Conservation (phyloP, 2,888 invertebrate genomes). For the Notodonta ziczac region DNA sequence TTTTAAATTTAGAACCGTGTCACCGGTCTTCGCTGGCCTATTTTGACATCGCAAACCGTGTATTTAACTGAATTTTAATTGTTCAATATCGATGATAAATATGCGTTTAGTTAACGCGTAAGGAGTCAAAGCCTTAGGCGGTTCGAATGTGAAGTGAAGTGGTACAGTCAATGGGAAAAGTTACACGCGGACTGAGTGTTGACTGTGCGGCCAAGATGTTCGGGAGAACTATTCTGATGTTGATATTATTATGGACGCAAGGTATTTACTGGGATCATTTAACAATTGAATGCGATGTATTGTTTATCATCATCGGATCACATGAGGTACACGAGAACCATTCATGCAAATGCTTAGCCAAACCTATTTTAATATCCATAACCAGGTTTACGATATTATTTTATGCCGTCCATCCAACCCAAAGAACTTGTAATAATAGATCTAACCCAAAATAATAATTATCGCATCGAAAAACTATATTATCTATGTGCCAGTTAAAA, state of each 20-base stretch:
- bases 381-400: too few species aligned
- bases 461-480: too few species aligned
- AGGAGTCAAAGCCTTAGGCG: background rate
- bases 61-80: conserved; percentile 54
- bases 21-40: conserved; percentile 72
- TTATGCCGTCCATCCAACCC: too few species aligned
- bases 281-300: background rate
- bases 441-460: too few species aligned
- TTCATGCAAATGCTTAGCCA: too few species aligned
- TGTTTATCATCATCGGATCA: too few species aligned
- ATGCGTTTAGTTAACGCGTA: conserved; percentile 31
- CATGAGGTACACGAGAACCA: too few species aligned
- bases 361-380: too few species aligned
- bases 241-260: conserved; percentile 60
- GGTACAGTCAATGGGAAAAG: conserved; percentile 18
- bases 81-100: conserved; percentile 44
- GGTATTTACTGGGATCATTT: conserved; percentile 44
- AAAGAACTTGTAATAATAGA: too few species aligned
- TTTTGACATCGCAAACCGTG: conserved; percentile 65
- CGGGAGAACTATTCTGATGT: conserved; percentile 46
- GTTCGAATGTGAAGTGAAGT: conserved; percentile 38
- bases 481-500: too few species aligned
- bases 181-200: conserved; percentile 35
- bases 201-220: conserved; percentile 50
- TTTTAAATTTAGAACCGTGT: conserved; percentile 78